phyloP scores from a whole-genome alignment of 2,888 invertebrate genomes.

The Leptopilina drosophilae region DNA sequence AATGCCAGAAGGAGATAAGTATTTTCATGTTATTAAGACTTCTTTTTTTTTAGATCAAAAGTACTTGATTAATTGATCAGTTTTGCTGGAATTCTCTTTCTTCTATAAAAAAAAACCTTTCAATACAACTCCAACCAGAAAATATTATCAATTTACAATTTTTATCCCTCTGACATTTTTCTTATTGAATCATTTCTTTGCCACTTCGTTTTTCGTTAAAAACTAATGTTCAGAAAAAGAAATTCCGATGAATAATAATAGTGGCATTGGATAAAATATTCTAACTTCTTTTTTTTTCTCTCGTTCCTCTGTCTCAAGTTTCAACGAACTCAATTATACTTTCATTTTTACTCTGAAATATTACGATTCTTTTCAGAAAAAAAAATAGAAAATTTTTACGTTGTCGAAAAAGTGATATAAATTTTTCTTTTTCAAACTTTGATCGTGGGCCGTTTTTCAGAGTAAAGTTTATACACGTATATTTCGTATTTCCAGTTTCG shows the following conservation, averaged over 20 bases:
- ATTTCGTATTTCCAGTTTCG: constrained; percentile 20
- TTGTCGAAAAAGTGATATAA: constrained; percentile 13
- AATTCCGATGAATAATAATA: too few relatives aligned
- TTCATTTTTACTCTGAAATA: background rate
- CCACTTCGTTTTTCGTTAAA: too few relatives aligned
- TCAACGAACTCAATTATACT: background rate
- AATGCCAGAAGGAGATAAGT: constrained; percentile 14
- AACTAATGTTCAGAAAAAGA: too few relatives aligned
- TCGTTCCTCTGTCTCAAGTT: too few relatives aligned
- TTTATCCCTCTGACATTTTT: too few relatives aligned
- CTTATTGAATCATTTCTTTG: too few relatives aligned
- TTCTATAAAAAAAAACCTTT: too few relatives aligned
- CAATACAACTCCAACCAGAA: too few relatives aligned
- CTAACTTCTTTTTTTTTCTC: too few relatives aligned
- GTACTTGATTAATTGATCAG: background rate
- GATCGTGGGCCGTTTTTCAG: constrained; percentile 29
- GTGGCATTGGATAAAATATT: too few relatives aligned
- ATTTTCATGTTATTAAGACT: constrained; percentile 32
- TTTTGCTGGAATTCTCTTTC: background rate
- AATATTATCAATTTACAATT: too few relatives aligned
- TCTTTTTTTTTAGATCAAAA: background rate
- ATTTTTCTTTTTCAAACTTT: constrained; percentile 10
- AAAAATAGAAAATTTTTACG: background rate
- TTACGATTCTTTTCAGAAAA: background rate
- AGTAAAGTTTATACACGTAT: constrained; percentile 31